Evolutionary conservation across 1,140 invertebrate genomes (phyloP).

Genomic region (Pseudoatta argentina): DNA sequence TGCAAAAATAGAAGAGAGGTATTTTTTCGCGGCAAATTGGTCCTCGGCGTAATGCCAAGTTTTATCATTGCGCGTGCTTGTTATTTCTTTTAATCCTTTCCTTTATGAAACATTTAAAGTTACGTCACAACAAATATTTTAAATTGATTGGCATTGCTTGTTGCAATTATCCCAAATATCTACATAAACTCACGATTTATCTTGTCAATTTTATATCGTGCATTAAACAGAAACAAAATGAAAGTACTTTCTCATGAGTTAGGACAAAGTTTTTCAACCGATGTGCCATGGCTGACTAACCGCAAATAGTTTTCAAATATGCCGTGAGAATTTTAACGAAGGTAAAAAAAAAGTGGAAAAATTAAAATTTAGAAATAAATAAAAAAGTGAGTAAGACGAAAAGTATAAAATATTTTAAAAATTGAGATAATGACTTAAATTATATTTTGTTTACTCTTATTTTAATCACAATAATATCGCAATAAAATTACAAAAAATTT

Average conservation of each 20-base stretch:
- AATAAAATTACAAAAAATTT: no score
- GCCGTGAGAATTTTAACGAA: no score
- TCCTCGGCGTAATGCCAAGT: not conserved
- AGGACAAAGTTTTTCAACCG: no score
- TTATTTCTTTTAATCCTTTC: constrained; percentile 13
- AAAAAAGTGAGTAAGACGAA: no score
- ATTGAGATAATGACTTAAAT: no score
- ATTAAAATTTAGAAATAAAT: no score
- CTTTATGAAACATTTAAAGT: not conserved
- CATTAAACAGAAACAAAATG: not conserved
- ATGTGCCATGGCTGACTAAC: no score
- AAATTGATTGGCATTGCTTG: not conserved
- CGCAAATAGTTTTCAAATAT: no score
- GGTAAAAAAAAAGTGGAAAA: no score
- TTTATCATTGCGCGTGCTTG: not conserved
- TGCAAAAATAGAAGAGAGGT: constrained; percentile 82
- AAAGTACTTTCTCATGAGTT: not conserved
- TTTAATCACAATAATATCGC: no score
- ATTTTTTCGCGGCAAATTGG: constrained; percentile 32
- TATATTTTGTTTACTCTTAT: no score
- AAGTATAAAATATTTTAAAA: no score
- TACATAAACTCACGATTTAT: not conserved
- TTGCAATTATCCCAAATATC: not conserved
- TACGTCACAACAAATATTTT: not conserved
- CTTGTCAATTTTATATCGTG: not conserved